Conservation (phyloP, 2,797 vertebrate genomes). For the Hapalemur alaotrensis region DNA sequence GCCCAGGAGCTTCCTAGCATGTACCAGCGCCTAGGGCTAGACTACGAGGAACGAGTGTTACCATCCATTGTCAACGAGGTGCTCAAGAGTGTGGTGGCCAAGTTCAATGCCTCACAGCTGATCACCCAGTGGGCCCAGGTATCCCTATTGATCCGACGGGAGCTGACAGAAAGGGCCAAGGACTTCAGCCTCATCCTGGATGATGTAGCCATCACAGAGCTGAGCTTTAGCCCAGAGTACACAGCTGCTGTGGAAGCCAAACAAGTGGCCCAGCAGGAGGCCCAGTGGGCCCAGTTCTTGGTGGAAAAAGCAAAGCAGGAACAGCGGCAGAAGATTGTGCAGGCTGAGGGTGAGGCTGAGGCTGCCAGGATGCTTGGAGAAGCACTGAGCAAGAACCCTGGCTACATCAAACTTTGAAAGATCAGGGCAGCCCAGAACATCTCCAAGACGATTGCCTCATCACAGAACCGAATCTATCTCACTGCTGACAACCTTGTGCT, state of each 20-base stretch:
- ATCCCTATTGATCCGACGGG: constrained; percentile 92
- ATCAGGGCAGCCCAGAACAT: constrained; percentile 95
- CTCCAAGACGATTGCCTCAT: constrained; percentile 93
- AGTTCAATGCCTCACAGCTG: constrained; percentile 95
- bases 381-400: constrained; percentile 94
- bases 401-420: constrained; percentile 94
- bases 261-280: constrained; percentile 97
- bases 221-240: constrained; percentile 95
- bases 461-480: constrained; percentile 95
- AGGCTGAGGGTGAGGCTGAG: constrained; percentile 94
- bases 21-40: constrained; percentile 93
- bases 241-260: constrained; percentile 95
- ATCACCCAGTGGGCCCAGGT: constrained; percentile 94
- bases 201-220: constrained; percentile 94
- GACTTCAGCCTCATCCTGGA: constrained; percentile 97
- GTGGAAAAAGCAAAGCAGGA: constrained; percentile 97
- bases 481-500: constrained; percentile 93
- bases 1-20: constrained; percentile 90
- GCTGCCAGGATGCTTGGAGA: constrained; percentile 94
- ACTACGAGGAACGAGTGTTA: constrained; percentile 94
- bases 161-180: constrained; percentile 93
- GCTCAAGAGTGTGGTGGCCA: constrained; percentile 95
- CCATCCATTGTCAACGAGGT: constrained; percentile 96
- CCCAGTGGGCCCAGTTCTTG: constrained; percentile 94
- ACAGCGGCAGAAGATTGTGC: constrained; percentile 96